Evolutionary conservation across 2,113 vertebrate species (phyloP).

Genomic region (Etheostoma cragini): DNA sequence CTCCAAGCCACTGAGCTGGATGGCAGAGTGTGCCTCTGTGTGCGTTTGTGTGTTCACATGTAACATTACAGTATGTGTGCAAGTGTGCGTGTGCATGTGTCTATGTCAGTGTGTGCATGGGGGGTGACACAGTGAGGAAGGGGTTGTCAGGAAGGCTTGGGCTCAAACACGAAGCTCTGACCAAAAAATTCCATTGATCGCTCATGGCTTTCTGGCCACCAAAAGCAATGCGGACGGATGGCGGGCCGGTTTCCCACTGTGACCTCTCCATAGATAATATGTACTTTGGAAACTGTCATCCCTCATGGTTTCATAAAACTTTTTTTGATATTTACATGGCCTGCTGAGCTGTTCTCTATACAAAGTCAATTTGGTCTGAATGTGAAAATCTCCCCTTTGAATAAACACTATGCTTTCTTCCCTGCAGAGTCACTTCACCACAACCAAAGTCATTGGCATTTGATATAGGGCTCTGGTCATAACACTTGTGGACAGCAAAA

Average conservation of each 20-base stretch:
- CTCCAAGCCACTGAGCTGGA: slow-evolving; percentile 72
- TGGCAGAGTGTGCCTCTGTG: slow-evolving; percentile 31
- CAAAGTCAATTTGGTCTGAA: slow-evolving; percentile 74
- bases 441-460: slow-evolving; percentile 85
- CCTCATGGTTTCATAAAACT: slow-evolving; percentile 78
- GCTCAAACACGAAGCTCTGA: slow-evolving; percentile 67
- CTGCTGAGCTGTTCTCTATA: slow-evolving; percentile 68
- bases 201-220: slow-evolving; percentile 78
- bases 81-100: slow-evolving; percentile 33
- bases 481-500: slow-evolving; percentile 67
- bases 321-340: slow-evolving; percentile 79
- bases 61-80: slow-evolving; percentile 22
- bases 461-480: slow-evolving; percentile 65
- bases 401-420: slow-evolving; percentile 87
- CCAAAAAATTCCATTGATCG: slow-evolving; percentile 81
- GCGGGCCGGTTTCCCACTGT: slow-evolving; percentile 72
- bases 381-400: slow-evolving; percentile 75
- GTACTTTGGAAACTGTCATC: slow-evolving; percentile 79
- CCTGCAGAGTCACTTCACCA: slow-evolving; percentile 82
- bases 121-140: slow-evolving; percentile 67
- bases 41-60: slow-evolving; percentile 26
- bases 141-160: slow-evolving; percentile 73
- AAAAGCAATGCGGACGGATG: slow-evolving; percentile 64
- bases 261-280: slow-evolving; percentile 83
- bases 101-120: slow-evolving; percentile 29